Base-by-base conservation (phyloP, 2,797 vertebrate genomes). In the Hapalemur alaotrensis region DNA sequence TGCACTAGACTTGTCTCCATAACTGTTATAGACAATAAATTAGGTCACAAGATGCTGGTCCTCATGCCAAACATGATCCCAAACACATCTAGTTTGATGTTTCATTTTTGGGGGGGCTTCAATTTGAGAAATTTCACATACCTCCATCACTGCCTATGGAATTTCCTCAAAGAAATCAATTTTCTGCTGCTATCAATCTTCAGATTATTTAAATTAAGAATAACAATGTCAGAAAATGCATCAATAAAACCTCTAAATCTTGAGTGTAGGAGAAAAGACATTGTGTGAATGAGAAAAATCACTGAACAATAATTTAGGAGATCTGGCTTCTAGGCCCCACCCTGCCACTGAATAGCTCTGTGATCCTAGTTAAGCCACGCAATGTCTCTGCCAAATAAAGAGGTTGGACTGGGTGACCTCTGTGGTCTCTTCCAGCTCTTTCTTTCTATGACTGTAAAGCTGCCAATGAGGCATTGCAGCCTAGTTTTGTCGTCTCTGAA, bases 131-230 rank as follows among this genome's bases (percentile, higher is more conserved):
- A 88, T 83, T 57, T 89, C 38, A 2, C 35, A 96, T 28, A 41
- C 4, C 4, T 15, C 28, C 20, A 73, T 23, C 63, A 48, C 28
- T 84, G 28, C 35, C 54, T 73, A 50, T 81, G 50, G 10, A 84
- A 94, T 94, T 95, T 94, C 23, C n/a, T 91, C 89, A 85, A 25
- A 43, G 35, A 92, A 87, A 86, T 83, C 59, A 70, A 72, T 73
- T 52, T 96, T 94, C 32, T 32, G 3, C 32, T 32, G 2, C 18
- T 57, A 80, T 38, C 50, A 79, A 52, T 91, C 46, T 80, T 86
- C 20, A 91, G 85, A 25, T 69, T 52, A 63, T 80, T 69, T 46
- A 79, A 85, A 95, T 80, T 85, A 79, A 95, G 28, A 83, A 63
- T 87, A 84, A 70, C 18, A 83, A 38, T 73, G 88, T 79, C 63